Evolutionary conservation across 1,140 invertebrate genomes (phyloP), one percentile per base, ranked within the genome.

Genomic region (Brachionus paranguensis): DNA sequence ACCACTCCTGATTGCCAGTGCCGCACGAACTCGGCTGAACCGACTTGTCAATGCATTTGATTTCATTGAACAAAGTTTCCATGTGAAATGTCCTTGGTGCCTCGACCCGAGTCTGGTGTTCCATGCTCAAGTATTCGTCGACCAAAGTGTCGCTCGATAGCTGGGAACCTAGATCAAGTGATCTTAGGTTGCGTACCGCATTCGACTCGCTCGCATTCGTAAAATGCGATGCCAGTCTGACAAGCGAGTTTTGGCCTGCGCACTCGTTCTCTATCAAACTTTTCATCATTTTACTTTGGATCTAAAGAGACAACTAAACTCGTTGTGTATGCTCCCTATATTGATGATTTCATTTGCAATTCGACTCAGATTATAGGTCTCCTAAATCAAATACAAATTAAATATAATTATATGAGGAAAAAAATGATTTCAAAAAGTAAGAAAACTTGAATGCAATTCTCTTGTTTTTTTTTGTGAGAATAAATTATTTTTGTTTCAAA

Each of bases 261-360:
- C 78, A 81, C n/a, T 81, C 78, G 53, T 81, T 81, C 64, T 81
- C 53, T 3, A 81, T 64, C 33, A 81, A 45, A 33, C 78, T 55
- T 45, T 81, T 64, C 11, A 81, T 81, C 72, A 76, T 76, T 76
- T 76, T 76, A 20, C 33, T 14, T 68, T 20, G n/a, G 20, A 68
- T 33, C 65, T 68, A 68, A 68, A 68, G 65, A 33, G 65, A 68
- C 65, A 68, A 68, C 65, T 68, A 68, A 68, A 68, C 24, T 29
- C n/a, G n/a, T 24, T 24, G 27, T 68, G 27, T 33, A 68, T 41
- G 4, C 27, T 68, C 24, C 27, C 27, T 72, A 41, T 5, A 72
- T 72, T 41, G 41, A 45, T 17, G 14, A 72, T 72, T 72, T 72
- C 68, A 72, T 72, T 72, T 41, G 68, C 53, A 20, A 60, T 60